phyloP scores from a whole-genome alignment of 2,888 invertebrate species.

The Autographa pulchrina region DNA sequence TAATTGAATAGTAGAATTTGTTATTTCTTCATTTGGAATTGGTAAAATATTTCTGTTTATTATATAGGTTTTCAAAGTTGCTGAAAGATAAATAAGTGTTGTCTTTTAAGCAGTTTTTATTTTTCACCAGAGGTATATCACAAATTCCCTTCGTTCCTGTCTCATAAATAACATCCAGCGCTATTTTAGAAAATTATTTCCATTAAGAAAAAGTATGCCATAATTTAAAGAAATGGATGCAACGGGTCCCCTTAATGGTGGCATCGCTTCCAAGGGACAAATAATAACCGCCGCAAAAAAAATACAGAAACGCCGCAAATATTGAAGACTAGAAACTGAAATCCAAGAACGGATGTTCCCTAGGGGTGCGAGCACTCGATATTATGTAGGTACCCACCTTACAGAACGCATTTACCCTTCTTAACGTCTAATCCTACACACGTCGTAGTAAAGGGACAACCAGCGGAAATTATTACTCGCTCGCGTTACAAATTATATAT shows the following conservation, averaged over 20 bases:
- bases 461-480: constrained; percentile 80
- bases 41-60: constrained; percentile 25
- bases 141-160: constrained; percentile 32
- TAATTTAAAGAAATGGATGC: constrained; percentile 58
- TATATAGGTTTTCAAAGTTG: constrained; percentile 4
- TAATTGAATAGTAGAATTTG: constrained; percentile 33
- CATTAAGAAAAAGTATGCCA: constrained; percentile 48
- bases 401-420: constrained; percentile 52
- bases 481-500: constrained; percentile 81
- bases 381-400: constrained; percentile 11
- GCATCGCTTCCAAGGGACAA: constrained; percentile 31
- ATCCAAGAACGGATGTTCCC: constrained; percentile 21
- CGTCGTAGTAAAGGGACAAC: constrained; percentile 68
- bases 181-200: constrained; percentile 51
- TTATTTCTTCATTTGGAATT: constrained; percentile 23
- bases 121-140: constrained; percentile 25
- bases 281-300: constrained; percentile 38
- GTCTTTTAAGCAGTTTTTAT: constrained; percentile 8
- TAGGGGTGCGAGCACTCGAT: constrained; percentile 33
- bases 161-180: constrained; percentile 38
- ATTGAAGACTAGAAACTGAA: constrained; percentile 11
- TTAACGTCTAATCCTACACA: constrained; percentile 66
- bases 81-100: not conserved
- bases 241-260: constrained; percentile 38
- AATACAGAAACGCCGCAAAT: constrained; percentile 30